A percentile compares a stretch with the other conserved stretches of the same genome.
phyloP scores from a whole-genome alignment of 2,888 invertebrate species.

The Elysia crispata region DNA sequence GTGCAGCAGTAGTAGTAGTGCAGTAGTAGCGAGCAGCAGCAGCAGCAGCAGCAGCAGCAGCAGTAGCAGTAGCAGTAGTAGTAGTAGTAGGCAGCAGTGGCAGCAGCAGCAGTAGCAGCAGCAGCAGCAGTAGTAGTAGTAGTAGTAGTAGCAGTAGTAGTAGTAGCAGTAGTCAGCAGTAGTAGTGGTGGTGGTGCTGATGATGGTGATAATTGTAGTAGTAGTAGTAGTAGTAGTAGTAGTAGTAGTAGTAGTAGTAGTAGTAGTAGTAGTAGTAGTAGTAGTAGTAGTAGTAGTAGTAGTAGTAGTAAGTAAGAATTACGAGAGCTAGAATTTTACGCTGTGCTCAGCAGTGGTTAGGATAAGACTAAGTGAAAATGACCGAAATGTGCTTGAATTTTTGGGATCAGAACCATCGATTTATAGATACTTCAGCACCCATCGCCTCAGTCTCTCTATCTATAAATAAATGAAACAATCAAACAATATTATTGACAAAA shows the following conservation, averaged over 20 bases:
- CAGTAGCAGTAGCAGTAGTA: neutral
- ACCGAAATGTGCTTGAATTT: too few relatives aligned
- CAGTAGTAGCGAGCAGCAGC: neutral
- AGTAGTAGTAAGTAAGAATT: neutral
- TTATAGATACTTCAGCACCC: too few relatives aligned
- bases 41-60: neutral
- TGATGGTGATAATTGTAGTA: neutral
- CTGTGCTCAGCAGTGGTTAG: too few relatives aligned
- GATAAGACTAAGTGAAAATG: too few relatives aligned
- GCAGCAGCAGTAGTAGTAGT: constrained; percentile 10
- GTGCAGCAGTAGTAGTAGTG: neutral
- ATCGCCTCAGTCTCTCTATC: too few relatives aligned
- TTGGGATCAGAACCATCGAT: too few relatives aligned
- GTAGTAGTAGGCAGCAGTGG: too few relatives aligned
- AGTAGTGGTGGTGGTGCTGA: neutral
- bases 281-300: constrained; percentile 19
- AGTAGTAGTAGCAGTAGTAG: constrained; percentile 16
- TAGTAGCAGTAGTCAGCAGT: constrained; percentile 5
- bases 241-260: constrained; percentile 19
- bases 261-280: constrained; percentile 19
- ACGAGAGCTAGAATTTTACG: neutral
- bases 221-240: constrained; percentile 19
- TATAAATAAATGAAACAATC: too few relatives aligned
- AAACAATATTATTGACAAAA: too few relatives aligned
- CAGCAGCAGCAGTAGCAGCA: neutral